Percentiles rank a stretch among this genome's conserved stretches.
Conservation (phyloP, 2,888 invertebrate genomes). For the Prostheceraeus crozeri region DNA sequence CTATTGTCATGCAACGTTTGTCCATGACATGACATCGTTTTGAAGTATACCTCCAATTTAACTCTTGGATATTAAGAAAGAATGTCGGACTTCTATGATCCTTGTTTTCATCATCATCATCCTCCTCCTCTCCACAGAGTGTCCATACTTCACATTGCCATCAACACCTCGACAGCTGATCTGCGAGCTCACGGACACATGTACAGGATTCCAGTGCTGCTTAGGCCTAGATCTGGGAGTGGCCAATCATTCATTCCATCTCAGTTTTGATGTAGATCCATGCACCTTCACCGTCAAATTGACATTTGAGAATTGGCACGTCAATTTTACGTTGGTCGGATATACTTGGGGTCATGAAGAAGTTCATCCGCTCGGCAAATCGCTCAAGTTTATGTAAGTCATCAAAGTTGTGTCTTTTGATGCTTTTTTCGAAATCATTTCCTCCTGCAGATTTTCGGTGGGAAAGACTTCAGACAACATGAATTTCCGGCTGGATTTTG, state of each 20-base stretch:
- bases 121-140: neutral
- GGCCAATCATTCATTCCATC: conserved; percentile 41
- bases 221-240: conserved; percentile 39
- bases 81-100: no score
- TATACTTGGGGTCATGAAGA: conserved; percentile 41
- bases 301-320: conserved; percentile 43
- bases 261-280: conserved; percentile 42
- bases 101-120: no score
- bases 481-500: conserved; percentile 8
- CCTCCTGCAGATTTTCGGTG: conserved; percentile 9
- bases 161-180: conserved; percentile 11
- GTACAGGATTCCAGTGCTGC: conserved; percentile 35
- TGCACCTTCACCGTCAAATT: conserved; percentile 42
- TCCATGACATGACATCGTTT: no score
- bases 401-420: neutral
- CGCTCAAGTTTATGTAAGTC: neutral
- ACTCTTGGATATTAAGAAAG: no score
- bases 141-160: neutral
- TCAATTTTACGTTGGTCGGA: conserved; percentile 39
- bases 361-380: neutral
- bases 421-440: neutral
- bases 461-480: conserved; percentile 13
- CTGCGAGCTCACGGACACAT: conserved; percentile 41
- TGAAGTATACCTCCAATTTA: no score
- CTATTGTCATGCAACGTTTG: no score